Conservation (phyloP, 2,113 vertebrate species). For the Scortum barcoo region DNA sequence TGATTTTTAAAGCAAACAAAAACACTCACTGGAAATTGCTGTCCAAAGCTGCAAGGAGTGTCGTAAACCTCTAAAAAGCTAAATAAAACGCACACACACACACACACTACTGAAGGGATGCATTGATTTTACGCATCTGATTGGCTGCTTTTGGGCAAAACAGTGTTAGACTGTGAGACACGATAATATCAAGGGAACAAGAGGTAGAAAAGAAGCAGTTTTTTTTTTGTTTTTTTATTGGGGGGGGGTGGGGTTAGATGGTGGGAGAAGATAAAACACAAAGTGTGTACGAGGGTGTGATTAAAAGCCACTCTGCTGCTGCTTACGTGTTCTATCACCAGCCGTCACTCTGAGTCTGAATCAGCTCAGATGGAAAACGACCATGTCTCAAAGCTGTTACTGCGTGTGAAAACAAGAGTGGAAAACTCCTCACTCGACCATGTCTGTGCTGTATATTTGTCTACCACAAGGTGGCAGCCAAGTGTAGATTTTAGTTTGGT, state of each 20-base stretch:
- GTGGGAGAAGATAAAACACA: slow-evolving; percentile 61
- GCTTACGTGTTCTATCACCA: slow-evolving; percentile 82
- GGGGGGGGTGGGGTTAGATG: slow-evolving; percentile 3
- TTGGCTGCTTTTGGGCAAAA: slow-evolving; percentile 31
- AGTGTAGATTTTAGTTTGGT: slow-evolving; percentile 21
- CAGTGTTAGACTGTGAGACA: background rate
- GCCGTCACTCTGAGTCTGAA: slow-evolving; percentile 81
- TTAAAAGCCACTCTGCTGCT: slow-evolving; percentile 69
- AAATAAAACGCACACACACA: background rate
- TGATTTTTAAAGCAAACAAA: slow-evolving; percentile 19
- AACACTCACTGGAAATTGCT: background rate
- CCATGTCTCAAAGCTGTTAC: slow-evolving; percentile 86
- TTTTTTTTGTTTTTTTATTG: slow-evolving; percentile 5
- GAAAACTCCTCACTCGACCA: slow-evolving; percentile 32
- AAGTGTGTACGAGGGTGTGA: slow-evolving; percentile 50
- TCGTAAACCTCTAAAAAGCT: background rate
- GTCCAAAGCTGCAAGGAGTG: slow-evolving; percentile 20
- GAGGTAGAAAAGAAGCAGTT: background rate
- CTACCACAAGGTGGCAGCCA: slow-evolving; percentile 66
- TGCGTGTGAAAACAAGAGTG: slow-evolving; percentile 56
- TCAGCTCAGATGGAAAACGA: slow-evolving; percentile 82
- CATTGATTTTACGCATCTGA: background rate
- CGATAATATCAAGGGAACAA: background rate
- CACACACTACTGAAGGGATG: slow-evolving; percentile 1
- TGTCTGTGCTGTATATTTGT: slow-evolving; percentile 64